A percentile compares a stretch with the other conserved stretches of the same genome.
These are phyloP conservation scores for Drosophila helvetica DNA, from an alignment of 2,888 invertebrate genomes.

Conservation along the genomic window DNA sequence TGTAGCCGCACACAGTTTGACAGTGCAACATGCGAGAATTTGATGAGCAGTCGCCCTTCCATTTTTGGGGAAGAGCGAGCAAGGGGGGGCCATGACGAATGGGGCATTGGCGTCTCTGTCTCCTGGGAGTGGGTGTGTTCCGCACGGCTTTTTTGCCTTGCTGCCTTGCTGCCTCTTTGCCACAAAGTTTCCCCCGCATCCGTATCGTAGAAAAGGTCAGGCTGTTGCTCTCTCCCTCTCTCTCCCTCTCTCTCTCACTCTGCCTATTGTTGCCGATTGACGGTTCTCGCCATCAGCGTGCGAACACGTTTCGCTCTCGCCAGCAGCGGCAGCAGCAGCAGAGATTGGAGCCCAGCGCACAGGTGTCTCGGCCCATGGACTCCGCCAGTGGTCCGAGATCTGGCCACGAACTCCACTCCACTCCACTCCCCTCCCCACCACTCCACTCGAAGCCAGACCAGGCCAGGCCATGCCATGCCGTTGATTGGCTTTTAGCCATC, in stretches of 20 bases:
- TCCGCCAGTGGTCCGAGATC: not conserved
- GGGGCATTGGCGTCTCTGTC: slow-evolving; percentile 20
- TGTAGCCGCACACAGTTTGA: slow-evolving; percentile 77
- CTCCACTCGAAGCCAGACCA: slow-evolving; percentile 35
- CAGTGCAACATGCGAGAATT: slow-evolving; percentile 83
- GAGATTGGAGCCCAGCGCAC: slow-evolving; percentile 63
- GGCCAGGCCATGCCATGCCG: slow-evolving; percentile 32
- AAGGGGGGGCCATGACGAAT: slow-evolving; percentile 46
- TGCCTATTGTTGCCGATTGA: slow-evolving; percentile 60
- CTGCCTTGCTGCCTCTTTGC: no score
- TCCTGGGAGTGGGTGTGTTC: slow-evolving; percentile 61
- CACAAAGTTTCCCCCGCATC: slow-evolving; percentile 28
- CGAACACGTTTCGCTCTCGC: slow-evolving; percentile 70
- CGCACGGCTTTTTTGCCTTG: not conserved
- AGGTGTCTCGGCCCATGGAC: slow-evolving; percentile 64
- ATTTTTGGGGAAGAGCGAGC: not conserved
- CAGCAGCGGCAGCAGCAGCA: not conserved
- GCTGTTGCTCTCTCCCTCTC: slow-evolving; percentile 32
- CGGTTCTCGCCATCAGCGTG: slow-evolving; percentile 51
- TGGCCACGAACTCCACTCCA: slow-evolving; percentile 38
- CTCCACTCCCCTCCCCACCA: slow-evolving; percentile 36
- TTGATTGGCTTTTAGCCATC: slow-evolving; percentile 60
- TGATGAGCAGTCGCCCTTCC: slow-evolving; percentile 75
- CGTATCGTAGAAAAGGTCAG: slow-evolving; percentile 61
- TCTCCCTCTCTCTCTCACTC: slow-evolving; percentile 14